Percentiles rank a stretch among this genome's conserved stretches.
phyloP scores from a whole-genome alignment of 2,888 invertebrate genomes.

The Cataglyphis rosenhaueri region DNA sequence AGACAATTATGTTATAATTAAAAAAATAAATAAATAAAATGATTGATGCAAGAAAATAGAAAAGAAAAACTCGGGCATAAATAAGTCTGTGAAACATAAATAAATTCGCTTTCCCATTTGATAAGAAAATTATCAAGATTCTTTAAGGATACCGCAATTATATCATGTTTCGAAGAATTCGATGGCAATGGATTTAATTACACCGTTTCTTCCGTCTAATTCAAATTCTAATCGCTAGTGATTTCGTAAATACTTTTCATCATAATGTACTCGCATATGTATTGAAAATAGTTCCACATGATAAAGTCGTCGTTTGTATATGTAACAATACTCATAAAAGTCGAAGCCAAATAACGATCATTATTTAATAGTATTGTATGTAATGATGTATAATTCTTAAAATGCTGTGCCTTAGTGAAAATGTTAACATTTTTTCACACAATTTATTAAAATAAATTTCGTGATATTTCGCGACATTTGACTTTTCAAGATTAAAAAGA shows the following conservation, averaged over 20 bases:
- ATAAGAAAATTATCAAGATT: slow-evolving; percentile 2
- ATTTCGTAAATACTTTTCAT: neutral
- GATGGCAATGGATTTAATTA: slow-evolving; percentile 11
- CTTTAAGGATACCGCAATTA: neutral
- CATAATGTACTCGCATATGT: neutral
- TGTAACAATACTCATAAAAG: neutral
- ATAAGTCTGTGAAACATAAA: neutral
- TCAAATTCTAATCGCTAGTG: neutral
- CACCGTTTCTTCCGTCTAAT: neutral
- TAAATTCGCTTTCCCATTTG: neutral
- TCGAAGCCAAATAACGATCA: neutral
- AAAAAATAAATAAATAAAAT: no score
- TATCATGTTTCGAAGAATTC: neutral
- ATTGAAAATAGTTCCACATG: neutral
- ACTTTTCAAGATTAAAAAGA: neutral
- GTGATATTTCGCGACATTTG: neutral
- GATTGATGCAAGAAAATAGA: neutral
- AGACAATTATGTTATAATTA: neutral
- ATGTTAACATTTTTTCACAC: neutral
- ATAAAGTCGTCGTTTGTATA: neutral
- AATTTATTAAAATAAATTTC: neutral
- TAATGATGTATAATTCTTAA: neutral
- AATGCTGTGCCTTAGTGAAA: neutral
- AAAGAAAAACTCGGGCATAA: neutral
- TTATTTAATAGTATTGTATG: neutral